These are phyloP conservation scores for Mionectes macconnelli DNA, from an alignment of 2,113 vertebrate species.

Conservation along the genomic window DNA sequence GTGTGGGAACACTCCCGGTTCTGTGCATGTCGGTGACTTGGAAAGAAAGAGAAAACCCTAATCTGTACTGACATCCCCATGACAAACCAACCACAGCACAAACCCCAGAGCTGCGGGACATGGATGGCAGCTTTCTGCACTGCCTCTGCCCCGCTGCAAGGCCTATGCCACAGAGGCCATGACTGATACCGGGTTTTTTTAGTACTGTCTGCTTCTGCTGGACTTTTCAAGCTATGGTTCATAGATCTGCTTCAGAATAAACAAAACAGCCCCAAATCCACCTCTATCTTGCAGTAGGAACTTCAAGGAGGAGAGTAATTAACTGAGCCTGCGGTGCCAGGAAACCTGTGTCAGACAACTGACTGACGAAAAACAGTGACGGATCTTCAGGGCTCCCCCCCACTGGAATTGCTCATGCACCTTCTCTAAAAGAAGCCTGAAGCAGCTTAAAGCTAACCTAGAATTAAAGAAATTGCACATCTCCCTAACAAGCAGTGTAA, in stretches of 20 bases:
- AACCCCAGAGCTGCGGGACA: neutral
- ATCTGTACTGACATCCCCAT: neutral
- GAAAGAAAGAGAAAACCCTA: neutral
- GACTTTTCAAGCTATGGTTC: neutral
- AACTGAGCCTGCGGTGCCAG: neutral
- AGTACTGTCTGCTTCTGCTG: neutral
- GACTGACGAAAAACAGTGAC: neutral
- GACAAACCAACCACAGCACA: neutral
- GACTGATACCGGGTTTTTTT: fast-evolving
- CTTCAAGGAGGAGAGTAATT: neutral
- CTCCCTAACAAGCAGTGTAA: neutral
- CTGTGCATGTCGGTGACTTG: neutral
- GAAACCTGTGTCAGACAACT: neutral
- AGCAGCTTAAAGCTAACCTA: neutral
- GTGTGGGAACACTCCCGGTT: neutral
- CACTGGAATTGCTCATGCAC: neutral
- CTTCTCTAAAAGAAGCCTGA: neutral
- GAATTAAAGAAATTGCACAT: neutral
- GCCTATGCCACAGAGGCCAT: fast-evolving
- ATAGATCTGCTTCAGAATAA: neutral
- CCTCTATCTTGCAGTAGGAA: neutral
- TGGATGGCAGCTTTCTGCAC: neutral
- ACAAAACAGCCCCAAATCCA: neutral
- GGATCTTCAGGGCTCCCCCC: neutral
- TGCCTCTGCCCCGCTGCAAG: neutral